These are phyloP conservation scores for Catharus minimus DNA, from an alignment of 2,113 vertebrate genomes.

Conservation along the genomic window DNA sequence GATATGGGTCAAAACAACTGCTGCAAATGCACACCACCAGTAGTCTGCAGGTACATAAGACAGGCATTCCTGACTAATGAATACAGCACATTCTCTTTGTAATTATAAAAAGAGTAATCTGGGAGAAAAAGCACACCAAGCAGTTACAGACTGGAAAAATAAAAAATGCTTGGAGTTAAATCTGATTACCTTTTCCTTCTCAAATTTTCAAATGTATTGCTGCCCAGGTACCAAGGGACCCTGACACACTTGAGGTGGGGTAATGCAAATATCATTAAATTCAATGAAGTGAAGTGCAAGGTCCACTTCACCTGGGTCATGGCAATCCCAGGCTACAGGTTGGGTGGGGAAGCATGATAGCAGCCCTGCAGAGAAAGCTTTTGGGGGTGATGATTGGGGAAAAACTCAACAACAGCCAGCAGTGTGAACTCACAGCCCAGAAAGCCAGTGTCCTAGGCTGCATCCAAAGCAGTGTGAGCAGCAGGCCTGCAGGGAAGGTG, in stretches of 20 bases:
- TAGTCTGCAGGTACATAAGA: not conserved
- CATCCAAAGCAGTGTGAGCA: accelerated
- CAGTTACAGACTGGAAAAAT: not conserved
- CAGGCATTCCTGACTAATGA: not conserved
- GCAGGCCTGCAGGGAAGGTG: not conserved
- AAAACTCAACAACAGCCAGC: not conserved
- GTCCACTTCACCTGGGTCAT: not conserved
- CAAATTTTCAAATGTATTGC: not conserved
- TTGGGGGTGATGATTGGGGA: not conserved
- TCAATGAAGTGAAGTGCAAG: not conserved
- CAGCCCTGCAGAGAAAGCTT: not conserved
- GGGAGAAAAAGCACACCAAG: not conserved
- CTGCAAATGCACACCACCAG: not conserved
- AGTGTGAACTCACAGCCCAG: not conserved
- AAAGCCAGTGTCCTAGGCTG: not conserved
- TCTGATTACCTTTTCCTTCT: not conserved
- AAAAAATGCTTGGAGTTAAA: not conserved
- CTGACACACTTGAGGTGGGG: not conserved
- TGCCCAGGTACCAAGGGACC: not conserved
- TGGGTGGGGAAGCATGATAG: not conserved
- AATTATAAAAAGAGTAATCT: not conserved
- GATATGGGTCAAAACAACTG: not conserved
- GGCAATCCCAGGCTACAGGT: not conserved
- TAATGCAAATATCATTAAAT: not conserved
- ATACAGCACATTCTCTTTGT: not conserved